phyloP scores from a whole-genome alignment of 2,797 vertebrate genomes.

The Pseudochaenichthys georgianus region DNA sequence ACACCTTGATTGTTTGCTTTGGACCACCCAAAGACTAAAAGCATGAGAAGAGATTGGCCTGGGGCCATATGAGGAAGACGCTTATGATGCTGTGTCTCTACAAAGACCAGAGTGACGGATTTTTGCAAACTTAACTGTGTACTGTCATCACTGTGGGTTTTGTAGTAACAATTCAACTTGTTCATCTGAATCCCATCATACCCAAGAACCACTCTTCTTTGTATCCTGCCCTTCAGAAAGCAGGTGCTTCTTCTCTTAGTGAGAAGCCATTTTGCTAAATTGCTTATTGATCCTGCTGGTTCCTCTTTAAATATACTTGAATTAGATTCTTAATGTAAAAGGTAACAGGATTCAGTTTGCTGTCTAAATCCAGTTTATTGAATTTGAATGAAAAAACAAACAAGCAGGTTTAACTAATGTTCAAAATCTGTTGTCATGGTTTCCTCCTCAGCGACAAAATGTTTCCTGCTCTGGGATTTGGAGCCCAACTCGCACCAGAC shows the following conservation, averaged over 20 bases:
- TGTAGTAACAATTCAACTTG: slow-evolving; percentile 14
- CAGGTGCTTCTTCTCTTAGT: background rate
- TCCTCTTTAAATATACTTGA: slow-evolving; percentile 34
- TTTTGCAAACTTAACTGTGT: background rate
- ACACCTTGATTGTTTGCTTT: background rate
- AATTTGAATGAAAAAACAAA: slow-evolving; percentile 37
- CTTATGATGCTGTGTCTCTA: background rate
- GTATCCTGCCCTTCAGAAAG: background rate
- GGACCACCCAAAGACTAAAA: background rate
- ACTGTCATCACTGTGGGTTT: background rate
- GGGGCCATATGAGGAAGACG: background rate
- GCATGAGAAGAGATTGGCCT: background rate
- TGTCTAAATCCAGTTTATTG: slow-evolving; percentile 65
- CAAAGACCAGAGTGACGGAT: background rate
- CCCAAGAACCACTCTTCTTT: background rate
- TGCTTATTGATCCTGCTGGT: slow-evolving; percentile 27
- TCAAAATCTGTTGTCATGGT: slow-evolving; percentile 79
- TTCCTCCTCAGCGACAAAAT: slow-evolving; percentile 93
- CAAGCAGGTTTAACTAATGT: slow-evolving; percentile 50
- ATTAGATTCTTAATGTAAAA: slow-evolving; percentile 48
- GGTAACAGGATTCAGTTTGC: slow-evolving; percentile 57
- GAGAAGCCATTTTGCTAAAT: slow-evolving; percentile 34
- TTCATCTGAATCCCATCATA: slow-evolving; percentile 37
- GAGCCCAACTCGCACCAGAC: slow-evolving; percentile 97
- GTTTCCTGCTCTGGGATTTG: slow-evolving; percentile 99